Conservation (phyloP, 2,797 vertebrate genomes). For the Gymnothorax reevesii region DNA sequence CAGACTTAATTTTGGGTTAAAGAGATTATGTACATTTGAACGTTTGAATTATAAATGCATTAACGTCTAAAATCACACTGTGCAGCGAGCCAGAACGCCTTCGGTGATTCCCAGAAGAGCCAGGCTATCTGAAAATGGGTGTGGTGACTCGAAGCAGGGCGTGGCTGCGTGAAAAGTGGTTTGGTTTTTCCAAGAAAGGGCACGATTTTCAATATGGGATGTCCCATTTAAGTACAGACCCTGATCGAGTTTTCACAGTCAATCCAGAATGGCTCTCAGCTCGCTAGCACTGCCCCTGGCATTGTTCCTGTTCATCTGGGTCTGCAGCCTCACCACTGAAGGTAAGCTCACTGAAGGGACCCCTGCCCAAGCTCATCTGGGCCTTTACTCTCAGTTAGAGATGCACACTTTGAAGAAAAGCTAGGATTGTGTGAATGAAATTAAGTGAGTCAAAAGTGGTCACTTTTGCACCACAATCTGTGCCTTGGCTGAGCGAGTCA, state of each 20-base stretch:
- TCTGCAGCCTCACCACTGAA: constrained; percentile 53
- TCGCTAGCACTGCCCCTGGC: constrained; percentile 42
- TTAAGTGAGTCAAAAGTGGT: no score
- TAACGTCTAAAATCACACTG: not conserved
- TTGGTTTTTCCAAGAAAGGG: constrained; percentile 16
- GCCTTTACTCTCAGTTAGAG: not conserved
- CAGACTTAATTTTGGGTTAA: not conserved
- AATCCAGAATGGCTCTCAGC: constrained; percentile 64
- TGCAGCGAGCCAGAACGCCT: not conserved
- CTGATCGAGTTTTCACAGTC: not conserved
- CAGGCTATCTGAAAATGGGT: constrained; percentile 20
- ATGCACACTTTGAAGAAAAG: no score
- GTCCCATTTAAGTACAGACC: constrained; percentile 37
- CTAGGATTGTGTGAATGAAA: no score
- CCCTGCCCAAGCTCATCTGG: not conserved
- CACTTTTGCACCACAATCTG: no score
- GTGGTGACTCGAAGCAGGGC: not conserved
- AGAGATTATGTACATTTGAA: not conserved
- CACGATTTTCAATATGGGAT: not conserved
- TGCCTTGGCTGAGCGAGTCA: no score
- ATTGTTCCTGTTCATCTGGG: constrained; percentile 50
- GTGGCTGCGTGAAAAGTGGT: not conserved
- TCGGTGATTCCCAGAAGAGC: not conserved
- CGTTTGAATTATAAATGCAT: not conserved
- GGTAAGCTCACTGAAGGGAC: constrained; percentile 56